Conservation (phyloP, 1,140 invertebrate genomes). For the Bemisia tabaci region DNA sequence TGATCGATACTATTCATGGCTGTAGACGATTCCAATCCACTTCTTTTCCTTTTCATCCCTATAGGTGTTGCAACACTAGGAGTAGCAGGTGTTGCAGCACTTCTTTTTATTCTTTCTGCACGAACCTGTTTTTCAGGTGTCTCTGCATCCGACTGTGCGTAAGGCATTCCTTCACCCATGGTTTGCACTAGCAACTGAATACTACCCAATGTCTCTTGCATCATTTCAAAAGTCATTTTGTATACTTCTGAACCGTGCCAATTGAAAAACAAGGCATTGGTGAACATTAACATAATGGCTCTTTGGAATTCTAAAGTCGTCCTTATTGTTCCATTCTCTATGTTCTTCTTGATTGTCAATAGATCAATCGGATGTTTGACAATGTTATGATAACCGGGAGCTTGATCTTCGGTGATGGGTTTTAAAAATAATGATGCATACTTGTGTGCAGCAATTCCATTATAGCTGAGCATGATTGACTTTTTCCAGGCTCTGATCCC, state of each 20-base stretch:
- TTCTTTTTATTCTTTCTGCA: neutral
- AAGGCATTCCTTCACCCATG: neutral
- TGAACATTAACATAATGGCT: neutral
- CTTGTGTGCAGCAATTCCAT: slow-evolving; percentile 67
- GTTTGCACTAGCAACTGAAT: neutral
- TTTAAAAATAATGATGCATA: slow-evolving; percentile 71
- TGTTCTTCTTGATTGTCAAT: neutral
- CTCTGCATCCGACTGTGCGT: neutral
- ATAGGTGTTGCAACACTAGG: neutral
- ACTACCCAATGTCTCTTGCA: neutral
- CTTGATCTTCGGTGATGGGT: slow-evolving; percentile 78
- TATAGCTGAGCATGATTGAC: slow-evolving; percentile 73
- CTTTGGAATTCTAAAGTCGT: neutral
- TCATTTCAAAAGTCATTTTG: neutral
- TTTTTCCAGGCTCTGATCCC: slow-evolving; percentile 80
- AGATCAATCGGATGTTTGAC: slow-evolving; percentile 35
- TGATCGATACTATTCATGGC: no score
- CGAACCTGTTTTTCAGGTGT: neutral
- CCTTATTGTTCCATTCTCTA: neutral
- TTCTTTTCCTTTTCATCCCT: neutral
- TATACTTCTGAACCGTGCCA: neutral
- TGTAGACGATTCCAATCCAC: neutral
- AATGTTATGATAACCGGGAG: slow-evolving; percentile 63
- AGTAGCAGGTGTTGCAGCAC: neutral
- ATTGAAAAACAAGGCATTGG: slow-evolving; percentile 2